Percentiles rank a stretch among this genome's conserved stretches.
Evolutionary conservation across 2,888 invertebrate species (phyloP).

Genomic region (Oegoconia quadripuncta): DNA sequence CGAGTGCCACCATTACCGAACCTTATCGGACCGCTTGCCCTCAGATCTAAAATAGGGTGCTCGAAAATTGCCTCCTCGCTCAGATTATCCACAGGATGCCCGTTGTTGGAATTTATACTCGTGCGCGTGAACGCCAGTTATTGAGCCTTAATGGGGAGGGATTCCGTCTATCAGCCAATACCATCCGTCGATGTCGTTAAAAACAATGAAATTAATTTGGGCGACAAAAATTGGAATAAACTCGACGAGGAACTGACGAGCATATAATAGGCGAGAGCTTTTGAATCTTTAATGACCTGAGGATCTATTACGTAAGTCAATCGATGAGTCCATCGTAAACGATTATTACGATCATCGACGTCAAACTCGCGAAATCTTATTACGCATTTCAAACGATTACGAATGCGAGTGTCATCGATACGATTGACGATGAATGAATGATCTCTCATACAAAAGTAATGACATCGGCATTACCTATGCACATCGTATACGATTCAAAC

Average conservation of each 20-base stretch:
- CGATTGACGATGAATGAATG: no score
- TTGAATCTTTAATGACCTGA: slow-evolving; percentile 4
- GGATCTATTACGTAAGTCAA: no score
- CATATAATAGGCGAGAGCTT: neutral
- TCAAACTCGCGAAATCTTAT: no score
- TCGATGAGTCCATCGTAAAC: no score
- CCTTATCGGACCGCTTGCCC: slow-evolving; percentile 52
- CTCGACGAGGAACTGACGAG: slow-evolving; percentile 1
- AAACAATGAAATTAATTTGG: slow-evolving; percentile 53
- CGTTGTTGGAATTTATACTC: slow-evolving; percentile 47
- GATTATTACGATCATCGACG: no score
- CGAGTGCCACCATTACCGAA: slow-evolving; percentile 54
- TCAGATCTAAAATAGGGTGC: slow-evolving; percentile 53
- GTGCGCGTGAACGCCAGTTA: slow-evolving; percentile 46
- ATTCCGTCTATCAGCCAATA: slow-evolving; percentile 33
- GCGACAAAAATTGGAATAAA: slow-evolving; percentile 17
- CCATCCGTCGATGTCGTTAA: slow-evolving; percentile 38
- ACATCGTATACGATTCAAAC: no score
- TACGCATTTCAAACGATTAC: no score
- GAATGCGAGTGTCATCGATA: no score
- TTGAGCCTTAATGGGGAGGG: slow-evolving; percentile 47
- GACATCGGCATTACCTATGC: no score
- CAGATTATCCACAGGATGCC: slow-evolving; percentile 51
- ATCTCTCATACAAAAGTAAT: no score
- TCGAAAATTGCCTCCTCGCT: slow-evolving; percentile 54